Conservation (phyloP, 2,888 invertebrate genomes). For the Acrobeloides nanus region DNA sequence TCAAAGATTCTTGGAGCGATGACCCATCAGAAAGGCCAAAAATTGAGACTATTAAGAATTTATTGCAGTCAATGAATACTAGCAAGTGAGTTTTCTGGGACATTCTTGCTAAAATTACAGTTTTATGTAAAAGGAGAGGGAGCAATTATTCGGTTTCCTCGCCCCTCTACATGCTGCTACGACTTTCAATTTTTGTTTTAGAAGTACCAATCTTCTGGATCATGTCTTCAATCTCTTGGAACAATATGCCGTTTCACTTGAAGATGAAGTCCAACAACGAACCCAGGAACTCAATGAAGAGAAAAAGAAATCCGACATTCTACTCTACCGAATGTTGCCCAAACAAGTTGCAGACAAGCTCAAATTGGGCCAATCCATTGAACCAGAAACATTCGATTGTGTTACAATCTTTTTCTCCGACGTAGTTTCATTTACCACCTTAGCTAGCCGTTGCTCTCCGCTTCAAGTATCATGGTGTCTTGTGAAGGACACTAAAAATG, state of each 20-base stretch:
- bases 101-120: too few relatives aligned
- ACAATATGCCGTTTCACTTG: slow-evolving; percentile 8
- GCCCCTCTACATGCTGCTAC: too few relatives aligned
- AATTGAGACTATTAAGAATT: slow-evolving; percentile 33
- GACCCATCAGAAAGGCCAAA: slow-evolving; percentile 36
- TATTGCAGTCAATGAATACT: slow-evolving; percentile 44
- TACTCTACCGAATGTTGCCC: slow-evolving; percentile 14
- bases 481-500: too few relatives aligned
- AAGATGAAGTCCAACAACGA: slow-evolving; percentile 11
- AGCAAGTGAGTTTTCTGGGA: too few relatives aligned
- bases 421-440: slow-evolving; percentile 40
- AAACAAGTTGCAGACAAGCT: slow-evolving; percentile 21
- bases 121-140: too few relatives aligned
- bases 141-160: too few relatives aligned
- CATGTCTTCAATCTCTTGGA: slow-evolving; percentile 42
- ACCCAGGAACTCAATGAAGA: slow-evolving; percentile 25
- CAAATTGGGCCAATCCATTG: slow-evolving; percentile 38
- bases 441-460: slow-evolving; percentile 40
- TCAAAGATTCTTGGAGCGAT: slow-evolving; percentile 48
- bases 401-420: slow-evolving; percentile 49
- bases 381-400: slow-evolving; percentile 40
- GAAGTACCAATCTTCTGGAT: slow-evolving; percentile 47
- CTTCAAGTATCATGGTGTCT: too few relatives aligned
- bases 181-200: slow-evolving; percentile 11
- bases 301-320: slow-evolving; percentile 30